Evolutionary conservation across 2,888 invertebrate species (phyloP).

Genomic region (Melipona beecheii): DNA sequence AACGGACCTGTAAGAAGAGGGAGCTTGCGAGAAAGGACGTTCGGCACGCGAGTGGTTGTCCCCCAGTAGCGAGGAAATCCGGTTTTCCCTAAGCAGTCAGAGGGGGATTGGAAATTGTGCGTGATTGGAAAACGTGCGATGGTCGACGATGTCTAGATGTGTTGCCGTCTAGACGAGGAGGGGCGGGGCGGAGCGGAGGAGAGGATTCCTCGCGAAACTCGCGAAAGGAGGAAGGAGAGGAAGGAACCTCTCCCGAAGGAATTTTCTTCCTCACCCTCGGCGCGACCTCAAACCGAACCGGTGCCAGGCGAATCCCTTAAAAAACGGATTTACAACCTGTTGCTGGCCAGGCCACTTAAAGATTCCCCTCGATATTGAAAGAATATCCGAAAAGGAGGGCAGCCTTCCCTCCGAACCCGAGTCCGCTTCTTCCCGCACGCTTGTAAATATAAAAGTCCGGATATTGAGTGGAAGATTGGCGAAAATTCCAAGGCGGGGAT

Average conservation of each 20-base stretch:
- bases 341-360: slow-evolving; percentile 83
- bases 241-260: slow-evolving; percentile 78
- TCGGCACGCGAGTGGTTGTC: slow-evolving; percentile 58
- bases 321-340: slow-evolving; percentile 84
- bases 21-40: not conserved
- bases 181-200: slow-evolving; percentile 28
- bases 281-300: slow-evolving; percentile 81
- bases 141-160: slow-evolving; percentile 73
- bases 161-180: slow-evolving; percentile 75
- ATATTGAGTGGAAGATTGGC: slow-evolving; percentile 77
- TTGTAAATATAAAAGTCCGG: slow-evolving; percentile 81
- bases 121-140: slow-evolving; percentile 82
- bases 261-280: slow-evolving; percentile 78
- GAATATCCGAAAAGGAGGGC: slow-evolving; percentile 82
- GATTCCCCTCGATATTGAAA: slow-evolving; percentile 84
- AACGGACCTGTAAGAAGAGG: slow-evolving; percentile 37
- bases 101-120: slow-evolving; percentile 73
- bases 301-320: slow-evolving; percentile 77
- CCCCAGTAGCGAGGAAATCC: slow-evolving; percentile 66
- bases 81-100: slow-evolving; percentile 60
- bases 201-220: slow-evolving; percentile 26
- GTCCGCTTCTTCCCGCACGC: slow-evolving; percentile 74
- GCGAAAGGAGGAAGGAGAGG: slow-evolving; percentile 43
- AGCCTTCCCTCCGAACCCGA: slow-evolving; percentile 63
- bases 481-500: slow-evolving; percentile 30